Evolutionary conservation across 2,797 vertebrate genomes (phyloP).

Genomic region (Labeo calbasu): DNA sequence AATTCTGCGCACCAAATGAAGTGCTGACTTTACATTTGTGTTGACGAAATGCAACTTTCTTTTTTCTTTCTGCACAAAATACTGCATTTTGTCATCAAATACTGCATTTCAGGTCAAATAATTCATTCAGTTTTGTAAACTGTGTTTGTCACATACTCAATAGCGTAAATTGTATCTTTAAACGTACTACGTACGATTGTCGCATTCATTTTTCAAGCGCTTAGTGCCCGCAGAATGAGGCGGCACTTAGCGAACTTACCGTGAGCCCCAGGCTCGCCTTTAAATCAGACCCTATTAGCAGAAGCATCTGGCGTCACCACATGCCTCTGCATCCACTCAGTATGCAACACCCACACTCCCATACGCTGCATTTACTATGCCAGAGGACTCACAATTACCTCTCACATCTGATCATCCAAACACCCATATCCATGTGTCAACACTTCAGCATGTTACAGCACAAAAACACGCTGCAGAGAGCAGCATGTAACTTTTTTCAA

Average conservation of each 20-base stretch:
- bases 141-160: neutral
- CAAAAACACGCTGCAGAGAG: constrained; percentile 10
- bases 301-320: constrained; percentile 54
- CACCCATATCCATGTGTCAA: constrained; percentile 36
- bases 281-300: constrained; percentile 61
- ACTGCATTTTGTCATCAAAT: neutral
- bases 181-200: neutral
- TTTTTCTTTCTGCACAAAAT: neutral
- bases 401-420: constrained; percentile 47
- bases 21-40: neutral
- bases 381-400: constrained; percentile 54
- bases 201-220: neutral
- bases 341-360: constrained; percentile 42
- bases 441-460: constrained; percentile 12
- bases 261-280: constrained; percentile 42
- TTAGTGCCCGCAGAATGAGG: constrained; percentile 13
- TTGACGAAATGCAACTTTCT: neutral
- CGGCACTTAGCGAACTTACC: constrained; percentile 34
- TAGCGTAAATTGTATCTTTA: neutral
- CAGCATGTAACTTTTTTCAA: neutral
- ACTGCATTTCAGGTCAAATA: neutral
- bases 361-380: constrained; percentile 48
- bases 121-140: neutral
- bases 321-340: constrained; percentile 50
- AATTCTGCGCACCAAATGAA: neutral